Base-by-base conservation (phyloP, 2,797 vertebrate genomes). In the Hydrocynus forskahlii region DNA sequence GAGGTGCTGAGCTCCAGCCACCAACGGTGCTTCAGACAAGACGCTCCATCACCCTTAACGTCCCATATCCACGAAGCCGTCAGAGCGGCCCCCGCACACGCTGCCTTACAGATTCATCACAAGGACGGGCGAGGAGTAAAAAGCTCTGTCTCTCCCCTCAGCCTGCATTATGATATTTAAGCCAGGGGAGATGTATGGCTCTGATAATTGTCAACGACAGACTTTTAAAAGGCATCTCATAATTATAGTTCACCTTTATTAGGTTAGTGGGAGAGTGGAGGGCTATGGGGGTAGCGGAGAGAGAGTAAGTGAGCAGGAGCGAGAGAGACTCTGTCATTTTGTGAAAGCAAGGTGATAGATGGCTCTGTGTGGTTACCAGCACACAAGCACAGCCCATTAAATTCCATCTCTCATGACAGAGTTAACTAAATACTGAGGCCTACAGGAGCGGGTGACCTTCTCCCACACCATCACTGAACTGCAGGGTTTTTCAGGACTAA, bases 211-310 rank as follows among this genome's bases (percentile, higher is more conserved):
- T 35, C 23, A 59, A 63, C 19, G 82, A 76, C 86, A 80, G 85
- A 86, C 83, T 67, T 80, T 88, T 88, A 82, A 85, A 87, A 85
- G 83, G 76, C 75, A 83, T 85, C 82, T 77, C 83, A 83, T 88
- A 85, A 88, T 87, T 87, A 86, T 78, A 66, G 78, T 69, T 81
- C 83, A 85, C 76, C 78, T 87, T 87, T 87, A 87, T 85, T 83
- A 73, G 71, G 80, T 87, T 85, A 85, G 78, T 17, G 54, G 66
- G 43, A 17, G 63, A 50, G 59, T 14, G 67, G 52, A 50, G 29
- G 45, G 29, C 74, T 75, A 54, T 23, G 43, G 74, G 74, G n/a
- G n/a, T n/a, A n/a, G n/a, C n/a, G n/a, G n/a, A n/a, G n/a, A n/a
- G n/a, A n/a, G n/a, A n/a, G n/a, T n/a, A 59, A 69, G 62, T 13